Conservation (phyloP, 2,797 vertebrate species). For the Eidolon dupreanum region DNA sequence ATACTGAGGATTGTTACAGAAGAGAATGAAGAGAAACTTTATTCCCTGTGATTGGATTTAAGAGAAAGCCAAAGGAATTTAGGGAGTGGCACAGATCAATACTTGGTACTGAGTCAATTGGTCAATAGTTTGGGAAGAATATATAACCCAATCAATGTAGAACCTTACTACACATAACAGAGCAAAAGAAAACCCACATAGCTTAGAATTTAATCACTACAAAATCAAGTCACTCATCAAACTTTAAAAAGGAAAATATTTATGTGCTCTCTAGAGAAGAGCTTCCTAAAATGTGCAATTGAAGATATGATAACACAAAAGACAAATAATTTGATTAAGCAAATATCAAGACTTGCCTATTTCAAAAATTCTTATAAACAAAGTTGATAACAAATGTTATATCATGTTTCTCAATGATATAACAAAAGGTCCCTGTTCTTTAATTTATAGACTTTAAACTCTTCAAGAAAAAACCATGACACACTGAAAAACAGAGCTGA, state of each 20-base stretch:
- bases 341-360: background rate
- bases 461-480: background rate
- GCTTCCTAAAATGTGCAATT: constrained; percentile 11
- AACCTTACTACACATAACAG: background rate
- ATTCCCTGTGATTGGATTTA: background rate
- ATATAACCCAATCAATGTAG: background rate
- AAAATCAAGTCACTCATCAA: constrained; percentile 44
- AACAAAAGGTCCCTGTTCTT: background rate
- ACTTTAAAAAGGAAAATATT: background rate
- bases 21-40: background rate
- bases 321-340: background rate
- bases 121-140: background rate
- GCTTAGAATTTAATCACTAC: background rate
- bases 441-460: background rate
- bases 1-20: background rate
- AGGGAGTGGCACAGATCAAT: background rate
- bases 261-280: background rate
- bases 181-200: constrained; percentile 1
- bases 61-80: background rate
- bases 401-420: background rate
- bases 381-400: constrained; percentile 40
- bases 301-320: background rate
- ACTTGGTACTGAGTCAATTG: background rate
- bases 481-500: background rate
- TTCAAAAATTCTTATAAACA: constrained; percentile 32